These are phyloP conservation scores for Xerus inauris DNA, from an alignment of 2,113 vertebrate genomes.

Conservation along the genomic window DNA sequence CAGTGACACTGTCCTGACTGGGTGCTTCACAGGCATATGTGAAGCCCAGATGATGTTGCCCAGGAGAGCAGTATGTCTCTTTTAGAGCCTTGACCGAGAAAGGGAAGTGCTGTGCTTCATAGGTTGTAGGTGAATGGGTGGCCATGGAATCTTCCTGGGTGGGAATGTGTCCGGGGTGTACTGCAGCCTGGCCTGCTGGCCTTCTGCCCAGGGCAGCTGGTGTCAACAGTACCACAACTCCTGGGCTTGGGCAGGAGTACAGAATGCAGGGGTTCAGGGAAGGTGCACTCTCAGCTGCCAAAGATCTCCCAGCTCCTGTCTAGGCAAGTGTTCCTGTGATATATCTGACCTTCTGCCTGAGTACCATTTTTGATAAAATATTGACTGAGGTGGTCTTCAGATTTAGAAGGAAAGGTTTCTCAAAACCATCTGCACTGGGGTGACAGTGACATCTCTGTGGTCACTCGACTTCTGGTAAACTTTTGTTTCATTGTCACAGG, in stretches of 20 bases:
- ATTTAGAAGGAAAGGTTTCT: conserved; percentile 20
- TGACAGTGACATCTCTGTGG: not conserved
- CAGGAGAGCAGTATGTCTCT: not conserved
- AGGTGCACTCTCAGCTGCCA: not conserved
- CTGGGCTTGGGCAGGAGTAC: not conserved
- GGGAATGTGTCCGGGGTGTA: not conserved
- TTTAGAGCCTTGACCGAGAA: not conserved
- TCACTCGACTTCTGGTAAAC: not conserved
- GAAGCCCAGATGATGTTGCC: not conserved
- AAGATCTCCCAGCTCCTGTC: not conserved
- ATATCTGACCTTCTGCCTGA: not conserved
- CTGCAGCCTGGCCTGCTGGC: not conserved
- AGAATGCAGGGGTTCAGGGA: not conserved
- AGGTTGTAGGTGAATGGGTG: not conserved
- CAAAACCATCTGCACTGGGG: not conserved
- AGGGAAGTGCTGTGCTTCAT: not conserved
- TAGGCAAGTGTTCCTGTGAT: not conserved
- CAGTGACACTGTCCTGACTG: not conserved
- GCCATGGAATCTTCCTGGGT: not conserved
- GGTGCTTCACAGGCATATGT: not conserved
- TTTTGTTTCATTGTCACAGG: conserved; percentile 84
- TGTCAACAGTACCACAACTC: not conserved
- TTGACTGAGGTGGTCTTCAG: not conserved
- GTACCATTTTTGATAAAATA: not conserved
- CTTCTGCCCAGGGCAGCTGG: not conserved